Percentiles rank a stretch among this genome's conserved stretches.
Evolutionary conservation across 2,113 vertebrate genomes (phyloP).

Genomic region (Gopherus evgoodei): DNA sequence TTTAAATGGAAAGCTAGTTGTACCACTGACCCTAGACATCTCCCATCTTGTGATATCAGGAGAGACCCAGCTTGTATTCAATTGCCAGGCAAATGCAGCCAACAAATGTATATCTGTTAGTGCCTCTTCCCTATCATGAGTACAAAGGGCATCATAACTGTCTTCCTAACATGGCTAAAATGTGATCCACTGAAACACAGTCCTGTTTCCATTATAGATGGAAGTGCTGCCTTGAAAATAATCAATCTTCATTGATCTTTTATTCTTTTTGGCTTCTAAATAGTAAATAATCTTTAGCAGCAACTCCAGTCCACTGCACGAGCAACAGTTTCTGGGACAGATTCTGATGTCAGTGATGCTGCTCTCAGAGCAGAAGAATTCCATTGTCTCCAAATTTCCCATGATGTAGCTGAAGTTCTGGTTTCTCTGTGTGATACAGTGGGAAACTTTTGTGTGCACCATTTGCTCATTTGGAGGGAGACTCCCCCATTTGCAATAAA

Average conservation of each 20-base stretch:
- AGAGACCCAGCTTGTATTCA: neutral
- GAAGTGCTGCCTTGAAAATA: neutral
- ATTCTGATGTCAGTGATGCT: neutral
- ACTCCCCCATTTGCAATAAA: neutral
- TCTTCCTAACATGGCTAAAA: neutral
- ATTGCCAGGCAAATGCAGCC: neutral
- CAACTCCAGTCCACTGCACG: neutral
- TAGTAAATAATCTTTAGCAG: neutral
- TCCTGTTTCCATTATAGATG: constrained; percentile 29
- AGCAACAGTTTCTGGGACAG: neutral
- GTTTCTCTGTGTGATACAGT: neutral
- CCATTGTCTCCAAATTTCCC: neutral
- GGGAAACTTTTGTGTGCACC: neutral
- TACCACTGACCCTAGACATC: neutral
- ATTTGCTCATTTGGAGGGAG: neutral
- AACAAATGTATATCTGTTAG: neutral
- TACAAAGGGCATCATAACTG: neutral
- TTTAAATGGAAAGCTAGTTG: constrained; percentile 6
- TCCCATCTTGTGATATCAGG: neutral
- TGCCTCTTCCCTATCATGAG: neutral
- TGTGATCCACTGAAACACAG: neutral
- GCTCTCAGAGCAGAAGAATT: neutral
- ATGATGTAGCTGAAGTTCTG: neutral
- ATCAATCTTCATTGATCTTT: neutral
- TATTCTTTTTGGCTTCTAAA: neutral